These are phyloP conservation scores for Epinotia nisella DNA, from an alignment of 2,888 invertebrate species.

Conservation along the genomic window DNA sequence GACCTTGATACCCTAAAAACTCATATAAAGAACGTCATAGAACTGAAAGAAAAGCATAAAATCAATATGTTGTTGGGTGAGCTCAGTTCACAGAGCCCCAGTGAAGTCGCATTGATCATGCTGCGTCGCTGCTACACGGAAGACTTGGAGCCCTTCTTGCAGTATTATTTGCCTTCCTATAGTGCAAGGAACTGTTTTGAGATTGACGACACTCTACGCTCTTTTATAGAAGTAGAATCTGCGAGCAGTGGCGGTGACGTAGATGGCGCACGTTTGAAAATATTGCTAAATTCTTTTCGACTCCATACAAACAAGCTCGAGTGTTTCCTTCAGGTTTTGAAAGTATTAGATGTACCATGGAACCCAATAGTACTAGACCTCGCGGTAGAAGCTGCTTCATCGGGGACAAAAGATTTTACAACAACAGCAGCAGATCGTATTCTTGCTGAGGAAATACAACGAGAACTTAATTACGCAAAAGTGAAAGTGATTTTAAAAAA, in stretches of 20 bases:
- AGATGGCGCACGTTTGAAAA: constrained; percentile 71
- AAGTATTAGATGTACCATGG: constrained; percentile 79
- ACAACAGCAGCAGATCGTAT: constrained; percentile 67
- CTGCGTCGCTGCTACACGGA: constrained; percentile 80
- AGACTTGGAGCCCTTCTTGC: constrained; percentile 73
- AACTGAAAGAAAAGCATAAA: constrained; percentile 77
- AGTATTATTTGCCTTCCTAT: constrained; percentile 74
- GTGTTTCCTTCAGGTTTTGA: constrained; percentile 74
- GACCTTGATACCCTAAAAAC: constrained; percentile 73
- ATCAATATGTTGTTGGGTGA: constrained; percentile 78
- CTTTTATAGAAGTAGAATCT: constrained; percentile 76
- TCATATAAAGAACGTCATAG: constrained; percentile 71
- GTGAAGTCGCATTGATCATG: constrained; percentile 78
- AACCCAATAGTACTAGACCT: constrained; percentile 64
- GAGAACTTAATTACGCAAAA: constrained; percentile 76
- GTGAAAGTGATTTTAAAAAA: constrained; percentile 78
- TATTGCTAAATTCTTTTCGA: constrained; percentile 70
- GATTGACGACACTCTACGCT: constrained; percentile 71
- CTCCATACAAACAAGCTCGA: constrained; percentile 69
- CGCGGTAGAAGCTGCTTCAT: constrained; percentile 68
- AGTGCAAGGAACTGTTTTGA: constrained; percentile 73
- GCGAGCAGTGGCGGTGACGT: constrained; percentile 72
- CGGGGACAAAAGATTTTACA: constrained; percentile 70
- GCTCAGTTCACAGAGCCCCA: constrained; percentile 71
- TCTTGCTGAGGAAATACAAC: constrained; percentile 72